A percentile compares a stretch with the other conserved stretches of the same genome.
Conservation (phyloP, 2,888 invertebrate genomes). For the Gerosis bhagava region DNA sequence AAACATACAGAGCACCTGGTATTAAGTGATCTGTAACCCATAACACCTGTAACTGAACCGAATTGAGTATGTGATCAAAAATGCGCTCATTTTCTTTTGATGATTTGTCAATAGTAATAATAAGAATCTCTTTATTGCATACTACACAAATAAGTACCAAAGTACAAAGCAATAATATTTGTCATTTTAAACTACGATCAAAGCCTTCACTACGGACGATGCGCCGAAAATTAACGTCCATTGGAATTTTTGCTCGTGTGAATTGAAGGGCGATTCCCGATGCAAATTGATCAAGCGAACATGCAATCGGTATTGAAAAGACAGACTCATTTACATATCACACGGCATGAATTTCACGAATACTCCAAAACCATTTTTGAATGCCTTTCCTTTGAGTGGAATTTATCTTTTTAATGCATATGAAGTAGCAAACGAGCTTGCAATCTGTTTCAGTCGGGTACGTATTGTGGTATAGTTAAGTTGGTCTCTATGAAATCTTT, state of each 20-base stretch:
- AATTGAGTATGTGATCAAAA: no score
- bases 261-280: slow-evolving; percentile 14
- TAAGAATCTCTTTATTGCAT: no score
- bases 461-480: no score
- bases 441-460: no score
- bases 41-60: no score
- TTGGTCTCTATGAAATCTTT: no score
- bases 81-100: no score
- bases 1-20: no score
- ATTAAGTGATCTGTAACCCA: no score
- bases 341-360: slow-evolving; percentile 19
- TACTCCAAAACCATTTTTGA: slow-evolving; percentile 10
- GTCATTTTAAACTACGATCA: background rate
- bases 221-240: slow-evolving; percentile 7
- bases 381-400: slow-evolving; percentile 7
- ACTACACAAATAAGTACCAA: no score
- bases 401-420: slow-evolving; percentile 11
- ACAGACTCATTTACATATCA: slow-evolving; percentile 22
- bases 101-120: no score
- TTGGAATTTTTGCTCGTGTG: slow-evolving; percentile 14
- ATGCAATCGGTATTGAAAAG: slow-evolving; percentile 23
- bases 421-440: background rate
- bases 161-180: no score
- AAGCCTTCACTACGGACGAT: background rate
- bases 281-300: slow-evolving; percentile 26